Evolutionary conservation across 2,113 vertebrate genomes (phyloP).

Genomic region (Microcebus griseorufus): DNA sequence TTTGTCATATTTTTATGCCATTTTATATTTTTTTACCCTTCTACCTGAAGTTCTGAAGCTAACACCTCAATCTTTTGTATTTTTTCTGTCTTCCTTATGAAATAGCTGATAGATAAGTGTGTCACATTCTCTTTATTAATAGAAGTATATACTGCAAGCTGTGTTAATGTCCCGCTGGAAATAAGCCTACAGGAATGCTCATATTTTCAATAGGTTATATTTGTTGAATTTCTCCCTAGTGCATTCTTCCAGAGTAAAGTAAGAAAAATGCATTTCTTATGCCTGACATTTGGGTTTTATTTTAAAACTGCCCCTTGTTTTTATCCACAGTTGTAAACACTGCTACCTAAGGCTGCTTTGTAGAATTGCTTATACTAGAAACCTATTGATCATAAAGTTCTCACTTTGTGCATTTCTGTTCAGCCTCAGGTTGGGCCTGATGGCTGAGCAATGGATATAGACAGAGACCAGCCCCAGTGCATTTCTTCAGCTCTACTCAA

Average conservation of each 20-base stretch:
- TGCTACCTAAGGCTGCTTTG: slow-evolving; percentile 22
- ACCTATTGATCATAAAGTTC: slow-evolving; percentile 37
- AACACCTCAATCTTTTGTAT: background rate
- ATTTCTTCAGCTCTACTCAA: background rate
- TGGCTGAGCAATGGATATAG: background rate
- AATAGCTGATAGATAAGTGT: slow-evolving; percentile 55
- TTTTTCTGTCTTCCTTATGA: slow-evolving; percentile 45
- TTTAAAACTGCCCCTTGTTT: slow-evolving; percentile 62
- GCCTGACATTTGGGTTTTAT: slow-evolving; percentile 60
- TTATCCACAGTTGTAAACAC: background rate
- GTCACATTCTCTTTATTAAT: slow-evolving; percentile 68
- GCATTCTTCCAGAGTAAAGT: slow-evolving; percentile 62
- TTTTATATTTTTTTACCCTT: background rate
- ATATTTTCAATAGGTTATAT: slow-evolving; percentile 73
- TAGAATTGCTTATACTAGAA: slow-evolving; percentile 44
- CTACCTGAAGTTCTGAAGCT: slow-evolving; percentile 12
- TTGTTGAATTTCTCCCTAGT: slow-evolving; percentile 73
- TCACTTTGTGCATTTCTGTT: background rate
- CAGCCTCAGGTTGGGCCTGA: background rate
- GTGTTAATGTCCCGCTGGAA: slow-evolving; percentile 64
- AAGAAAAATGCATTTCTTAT: slow-evolving; percentile 72
- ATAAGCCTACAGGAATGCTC: slow-evolving; percentile 56
- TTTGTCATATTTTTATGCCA: background rate
- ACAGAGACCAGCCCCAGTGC: background rate
- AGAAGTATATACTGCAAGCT: slow-evolving; percentile 12